Percentiles rank a stretch among this genome's conserved stretches.
phyloP scores from a whole-genome alignment of 1,140 invertebrate genomes.

The Neoseiulus cucumeris region DNA sequence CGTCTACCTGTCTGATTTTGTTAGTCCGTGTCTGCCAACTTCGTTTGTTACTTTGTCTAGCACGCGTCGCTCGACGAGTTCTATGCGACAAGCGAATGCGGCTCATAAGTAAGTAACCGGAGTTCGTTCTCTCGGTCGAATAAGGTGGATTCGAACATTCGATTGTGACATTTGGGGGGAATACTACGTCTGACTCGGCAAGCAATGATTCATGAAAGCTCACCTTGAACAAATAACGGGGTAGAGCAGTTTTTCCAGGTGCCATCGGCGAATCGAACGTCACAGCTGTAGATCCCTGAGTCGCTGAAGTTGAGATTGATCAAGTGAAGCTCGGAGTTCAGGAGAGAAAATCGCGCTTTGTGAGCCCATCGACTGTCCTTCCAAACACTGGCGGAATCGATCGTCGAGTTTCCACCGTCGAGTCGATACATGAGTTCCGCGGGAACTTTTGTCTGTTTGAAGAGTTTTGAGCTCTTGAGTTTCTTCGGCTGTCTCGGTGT shows the following conservation, averaged over 20 bases:
- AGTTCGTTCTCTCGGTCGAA: too few relatives aligned
- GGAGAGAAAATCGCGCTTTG: background rate
- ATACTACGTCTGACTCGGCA: too few relatives aligned
- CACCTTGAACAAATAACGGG: background rate
- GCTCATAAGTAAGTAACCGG: too few relatives aligned
- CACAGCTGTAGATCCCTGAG: background rate
- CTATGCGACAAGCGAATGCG: too few relatives aligned
- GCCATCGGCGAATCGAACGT: background rate
- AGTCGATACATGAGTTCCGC: background rate
- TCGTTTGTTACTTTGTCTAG: too few relatives aligned
- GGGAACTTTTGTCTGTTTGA: background rate
- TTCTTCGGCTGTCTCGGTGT: background rate
- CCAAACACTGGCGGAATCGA: background rate
- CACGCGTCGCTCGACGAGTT: too few relatives aligned
- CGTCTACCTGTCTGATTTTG: too few relatives aligned
- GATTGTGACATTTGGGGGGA: too few relatives aligned
- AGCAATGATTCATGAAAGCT: background rate
- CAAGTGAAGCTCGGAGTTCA: background rate
- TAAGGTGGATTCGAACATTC: too few relatives aligned
- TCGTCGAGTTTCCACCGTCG: background rate
- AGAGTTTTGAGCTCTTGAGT: background rate
- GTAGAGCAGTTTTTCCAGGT: background rate
- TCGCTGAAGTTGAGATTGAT: slow-evolving; percentile 7
- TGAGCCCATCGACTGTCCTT: background rate
- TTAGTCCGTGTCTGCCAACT: too few relatives aligned